Evolutionary conservation across 2,888 invertebrate genomes (phyloP), one percentile per base, ranked within the genome.

Genomic region (Ceramica pisi): DNA sequence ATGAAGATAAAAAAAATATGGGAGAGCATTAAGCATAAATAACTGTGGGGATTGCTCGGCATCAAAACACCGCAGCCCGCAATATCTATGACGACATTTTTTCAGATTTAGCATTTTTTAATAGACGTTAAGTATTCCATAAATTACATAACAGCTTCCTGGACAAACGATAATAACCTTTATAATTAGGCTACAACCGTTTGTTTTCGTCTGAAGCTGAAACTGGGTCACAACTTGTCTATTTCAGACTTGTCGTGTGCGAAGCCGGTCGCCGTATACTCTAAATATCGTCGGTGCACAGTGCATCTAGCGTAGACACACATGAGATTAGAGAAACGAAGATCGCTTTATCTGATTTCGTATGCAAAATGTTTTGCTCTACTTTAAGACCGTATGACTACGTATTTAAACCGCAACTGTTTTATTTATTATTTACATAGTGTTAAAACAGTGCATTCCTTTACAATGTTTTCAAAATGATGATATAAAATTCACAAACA

Each of bases 191-290:
- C n/a, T 1, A 64, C 73, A 85, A 89, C 83, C 75, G 80, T 66
- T 73, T 80, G 80, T 85, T 90, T 90, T 90, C 31, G 80, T 75
- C 68, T 87, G 86, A 69, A 81, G 67, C 67, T 77, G 88, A 89
- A 95, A 93, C 87, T 96, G 89, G 95, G 95, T 94, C 95, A 94
- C 87, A 86, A 85, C 84, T 89, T 86, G 84, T 92, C 93, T 95
- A 95, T 95, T 95, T 94, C 86, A 86, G 92, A 89, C 89, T 89
- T 88, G 90, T 85, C 87, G 88, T 87, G 90, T 91, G 88, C 86
- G 92, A 92, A 91, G 91, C 90, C 89, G 91, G 91, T 88, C 92
- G 91, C 78, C 85, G 92, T 89, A 89, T 89, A 92, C 91, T 91
- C 86, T 92, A 95, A 95, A 95, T 95, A 94, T 86, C 88, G 80